Evolutionary conservation across 1,140 invertebrate species (phyloP), one percentile per base, ranked within the genome.

Genomic region (Delia radicum): DNA sequence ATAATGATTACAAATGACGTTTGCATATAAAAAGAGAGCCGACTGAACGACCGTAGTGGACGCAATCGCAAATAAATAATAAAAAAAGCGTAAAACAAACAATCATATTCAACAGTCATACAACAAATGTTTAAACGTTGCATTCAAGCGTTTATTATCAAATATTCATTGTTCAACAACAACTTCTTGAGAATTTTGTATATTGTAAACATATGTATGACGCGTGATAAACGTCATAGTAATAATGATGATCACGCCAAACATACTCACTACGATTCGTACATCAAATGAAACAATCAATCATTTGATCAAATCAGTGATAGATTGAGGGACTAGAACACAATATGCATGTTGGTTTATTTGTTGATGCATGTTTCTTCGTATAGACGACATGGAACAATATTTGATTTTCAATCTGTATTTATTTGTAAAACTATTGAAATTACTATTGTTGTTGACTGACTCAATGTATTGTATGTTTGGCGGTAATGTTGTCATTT

Each of bases 361-460:
- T 29, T 65, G 12, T 65, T 65, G 27, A 65, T 28, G 15, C 12
- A 28, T 65, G 62, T 15, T 65, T 63, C 61, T 69, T 21, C 21
- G 65, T 69, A 48, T 48, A 18, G 48, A 10, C 10, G n/a, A 3
- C 12, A 42, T 42, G n/a, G n/a, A 42, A 42, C 12, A 55, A 55
- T 69, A 69, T 69, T 69, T 69, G 29, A 69, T 69, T 26, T 69
- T 69, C 29, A 69, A 69, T 69, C 24, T 33, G 31, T 2, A 69
- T 33, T 69, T 69, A 37, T 37, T 69, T 69, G 65, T 21, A 3
- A 33, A 69, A 6, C 65, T 69, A 69, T 33, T 33, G 10, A 69
- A 21, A 37, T 37, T 21, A 7, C 29, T 55, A 21, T 18, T 55
- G 3, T 13, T 24, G 18, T 21, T 55, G 48, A 55, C 48, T 55